phyloP scores from a whole-genome alignment of 2,888 invertebrate genomes.

The Nesidiocoris tenuis region DNA sequence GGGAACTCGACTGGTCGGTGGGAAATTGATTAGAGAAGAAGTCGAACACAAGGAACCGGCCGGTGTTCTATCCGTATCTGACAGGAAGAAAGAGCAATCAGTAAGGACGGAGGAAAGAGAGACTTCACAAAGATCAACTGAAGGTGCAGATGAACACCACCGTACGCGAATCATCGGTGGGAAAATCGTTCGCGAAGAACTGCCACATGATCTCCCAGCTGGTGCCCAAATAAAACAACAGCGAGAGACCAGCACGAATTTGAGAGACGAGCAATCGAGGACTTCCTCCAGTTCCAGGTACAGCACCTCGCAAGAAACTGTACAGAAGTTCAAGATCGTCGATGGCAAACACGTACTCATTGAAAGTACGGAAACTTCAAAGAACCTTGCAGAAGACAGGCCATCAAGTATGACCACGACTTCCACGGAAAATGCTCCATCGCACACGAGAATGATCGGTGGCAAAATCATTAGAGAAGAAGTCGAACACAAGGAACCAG shows the following conservation, averaged over 20 bases:
- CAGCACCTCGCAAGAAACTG: not conserved
- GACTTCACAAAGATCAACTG: not conserved
- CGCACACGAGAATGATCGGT: slow-evolving; percentile 12
- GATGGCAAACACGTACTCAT: slow-evolving; percentile 7
- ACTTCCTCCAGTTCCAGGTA: not conserved
- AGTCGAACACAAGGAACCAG: not conserved
- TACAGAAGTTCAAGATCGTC: not conserved
- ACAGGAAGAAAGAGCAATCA: not conserved
- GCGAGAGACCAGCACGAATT: not conserved
- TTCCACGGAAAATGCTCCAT: not conserved
- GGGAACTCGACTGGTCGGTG: slow-evolving; percentile 43
- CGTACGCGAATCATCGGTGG: slow-evolving; percentile 23
- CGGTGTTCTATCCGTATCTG: not conserved
- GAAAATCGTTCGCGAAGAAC: slow-evolving; percentile 8
- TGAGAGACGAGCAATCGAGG: too few relatives aligned
- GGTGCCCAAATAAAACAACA: not conserved
- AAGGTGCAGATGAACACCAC: not conserved
- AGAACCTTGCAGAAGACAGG: not conserved
- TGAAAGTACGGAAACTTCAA: not conserved
- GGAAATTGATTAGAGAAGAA: slow-evolving; percentile 47
- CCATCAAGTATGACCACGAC: not conserved
- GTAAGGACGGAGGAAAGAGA: not conserved
- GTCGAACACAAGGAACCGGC: not conserved
- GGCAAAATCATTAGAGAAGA: slow-evolving; percentile 5
- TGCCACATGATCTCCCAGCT: slow-evolving; percentile 4